Base-by-base conservation (phyloP, 35 echinoderm and acorn worm genomes). In the Chiridota heheva region DNA sequence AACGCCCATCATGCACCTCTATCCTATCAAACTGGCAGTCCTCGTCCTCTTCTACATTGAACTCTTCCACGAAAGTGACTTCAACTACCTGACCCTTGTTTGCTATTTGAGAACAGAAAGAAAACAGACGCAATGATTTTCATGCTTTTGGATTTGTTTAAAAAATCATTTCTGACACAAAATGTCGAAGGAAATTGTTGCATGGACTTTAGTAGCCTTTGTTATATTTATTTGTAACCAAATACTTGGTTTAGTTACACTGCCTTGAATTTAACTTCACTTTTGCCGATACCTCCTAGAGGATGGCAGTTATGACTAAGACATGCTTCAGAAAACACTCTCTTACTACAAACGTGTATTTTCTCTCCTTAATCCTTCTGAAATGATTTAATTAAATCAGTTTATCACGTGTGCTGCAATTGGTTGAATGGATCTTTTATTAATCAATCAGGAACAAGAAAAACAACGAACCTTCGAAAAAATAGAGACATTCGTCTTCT, bases 1-100 rank as follows among this genome's bases (percentile, higher is more conserved):
- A 90, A 31, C 87, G 79, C 25, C 87, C 87, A 53, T 90, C 87
- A 31, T 82, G 87, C 18, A 90, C 76, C 80, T 90, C 87, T 20
- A 90, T 42, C 34, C 84, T 73, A 61, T 90, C 87, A 34, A 73
- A 90, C 70, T 83, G 42, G 43, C 87, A 90, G 24, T 74, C 45
- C 10, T 83, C 67, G 26, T 70, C 60, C 34, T 55, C 70, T 41
- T 90, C 87, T 46, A 90, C 70, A 30, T 83, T 64, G 51, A 90
- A 90, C 10, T 33, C 2, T 27, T 31, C 17, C 31, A 37, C 35
- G 49, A 90, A 90, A 28, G 69, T 81, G 10, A 90, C 29, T 58
- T 90, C 78, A n/a, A 90, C 46, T 18, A 90, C 87, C 39, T 90
- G 79, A 58, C 84, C 81, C 45, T 90, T 80, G 26, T 58, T 61